A percentile compares a stretch with the other conserved stretches of the same genome.
These are phyloP conservation scores for Gymnothorax reevesii DNA, from an alignment of 2,797 vertebrate genomes.

Conservation along the genomic window DNA sequence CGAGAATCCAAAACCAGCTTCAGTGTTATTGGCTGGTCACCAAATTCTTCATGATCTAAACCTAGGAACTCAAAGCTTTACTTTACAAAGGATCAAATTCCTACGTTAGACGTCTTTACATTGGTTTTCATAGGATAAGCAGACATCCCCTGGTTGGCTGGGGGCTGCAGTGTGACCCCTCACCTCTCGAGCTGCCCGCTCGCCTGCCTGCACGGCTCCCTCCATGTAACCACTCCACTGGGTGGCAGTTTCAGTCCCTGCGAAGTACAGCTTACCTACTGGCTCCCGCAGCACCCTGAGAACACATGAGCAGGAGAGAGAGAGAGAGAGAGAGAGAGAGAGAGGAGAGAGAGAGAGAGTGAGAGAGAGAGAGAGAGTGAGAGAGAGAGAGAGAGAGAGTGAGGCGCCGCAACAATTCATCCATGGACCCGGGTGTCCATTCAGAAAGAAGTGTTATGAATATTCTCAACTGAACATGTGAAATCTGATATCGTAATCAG, in stretches of 20 bases:
- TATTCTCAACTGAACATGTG: too few relatives aligned
- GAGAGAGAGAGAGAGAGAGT: neutral
- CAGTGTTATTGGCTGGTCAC: too few relatives aligned
- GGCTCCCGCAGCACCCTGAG: constrained; percentile 89
- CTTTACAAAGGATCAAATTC: neutral
- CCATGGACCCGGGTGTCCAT: too few relatives aligned
- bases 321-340: neutral
- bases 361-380: neutral
- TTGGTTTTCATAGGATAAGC: neutral
- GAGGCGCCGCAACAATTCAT: too few relatives aligned
- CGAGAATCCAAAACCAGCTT: too few relatives aligned
- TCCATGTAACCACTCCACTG: constrained; percentile 99
- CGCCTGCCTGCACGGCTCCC: constrained; percentile 91
- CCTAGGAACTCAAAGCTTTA: too few relatives aligned
- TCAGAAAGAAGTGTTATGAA: too few relatives aligned
- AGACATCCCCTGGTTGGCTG: neutral
- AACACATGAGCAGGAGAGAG: constrained; percentile 34
- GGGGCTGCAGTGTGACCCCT: constrained; percentile 17
- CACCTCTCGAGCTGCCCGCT: constrained; percentile 94
- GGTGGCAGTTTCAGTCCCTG: constrained; percentile 93
- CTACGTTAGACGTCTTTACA: neutral
- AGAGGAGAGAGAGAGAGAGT: neutral
- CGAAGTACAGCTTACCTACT: constrained; percentile 84
- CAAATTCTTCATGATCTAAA: too few relatives aligned
- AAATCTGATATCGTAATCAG: too few relatives aligned